These are phyloP conservation scores for Carlito syrichta DNA, from an alignment of 2,113 vertebrate genomes.

Conservation along the genomic window DNA sequence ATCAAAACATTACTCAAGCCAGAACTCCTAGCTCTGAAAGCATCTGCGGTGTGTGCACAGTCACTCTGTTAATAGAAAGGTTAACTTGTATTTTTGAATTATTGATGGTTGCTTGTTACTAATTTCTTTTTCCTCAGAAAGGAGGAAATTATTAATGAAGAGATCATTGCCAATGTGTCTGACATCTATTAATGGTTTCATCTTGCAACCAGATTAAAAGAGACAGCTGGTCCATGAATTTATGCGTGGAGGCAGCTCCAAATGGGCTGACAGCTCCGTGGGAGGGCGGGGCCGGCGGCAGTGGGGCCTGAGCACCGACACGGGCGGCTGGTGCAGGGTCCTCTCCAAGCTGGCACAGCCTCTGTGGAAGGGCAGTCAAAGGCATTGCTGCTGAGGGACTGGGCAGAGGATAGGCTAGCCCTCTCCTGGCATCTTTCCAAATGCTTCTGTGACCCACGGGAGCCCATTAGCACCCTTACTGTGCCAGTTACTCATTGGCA, in stretches of 20 bases:
- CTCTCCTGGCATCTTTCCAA: background rate
- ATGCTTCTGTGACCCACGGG: background rate
- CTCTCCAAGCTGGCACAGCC: background rate
- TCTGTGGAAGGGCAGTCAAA: background rate
- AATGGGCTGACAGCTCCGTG: slow-evolving; percentile 37
- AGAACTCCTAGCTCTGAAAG: slow-evolving; percentile 11
- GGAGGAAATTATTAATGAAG: slow-evolving; percentile 82
- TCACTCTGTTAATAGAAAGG: slow-evolving; percentile 72
- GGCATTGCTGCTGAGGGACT: background rate
- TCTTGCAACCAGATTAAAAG: slow-evolving; percentile 74
- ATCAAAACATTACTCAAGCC: slow-evolving; percentile 18
- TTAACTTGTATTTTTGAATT: slow-evolving; percentile 82
- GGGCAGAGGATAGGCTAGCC: background rate
- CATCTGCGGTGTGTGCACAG: slow-evolving; percentile 39
- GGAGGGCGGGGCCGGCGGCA: slow-evolving; percentile 44
- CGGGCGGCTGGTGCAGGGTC: background rate
- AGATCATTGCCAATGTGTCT: slow-evolving; percentile 79
- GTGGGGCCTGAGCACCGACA: background rate
- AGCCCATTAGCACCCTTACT: background rate
- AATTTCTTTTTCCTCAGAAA: slow-evolving; percentile 74
- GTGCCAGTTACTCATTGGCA: background rate
- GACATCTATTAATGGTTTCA: slow-evolving; percentile 82
- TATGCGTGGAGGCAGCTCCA: slow-evolving; percentile 58
- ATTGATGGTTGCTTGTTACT: slow-evolving; percentile 78
- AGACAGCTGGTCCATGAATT: slow-evolving; percentile 78